Base-by-base conservation (phyloP, 2,888 invertebrate genomes). In the Volucella zonaria region DNA sequence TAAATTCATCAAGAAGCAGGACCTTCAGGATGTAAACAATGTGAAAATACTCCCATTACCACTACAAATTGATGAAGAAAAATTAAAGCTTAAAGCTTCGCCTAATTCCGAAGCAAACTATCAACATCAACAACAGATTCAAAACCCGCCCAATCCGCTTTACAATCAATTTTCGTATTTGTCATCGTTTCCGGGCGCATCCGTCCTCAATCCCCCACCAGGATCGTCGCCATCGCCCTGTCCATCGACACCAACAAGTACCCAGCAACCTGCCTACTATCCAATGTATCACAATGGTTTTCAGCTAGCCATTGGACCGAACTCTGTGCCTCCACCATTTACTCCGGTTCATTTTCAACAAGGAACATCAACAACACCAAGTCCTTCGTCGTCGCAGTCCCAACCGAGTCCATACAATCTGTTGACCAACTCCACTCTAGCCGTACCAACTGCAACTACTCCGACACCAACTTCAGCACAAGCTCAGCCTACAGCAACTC, bases 281-380 rank as follows among this genome's bases (percentile, higher is more conserved):
- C 91, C 92, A 14, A 91, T 92, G 91, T 92, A 92, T 88, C 91
- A 91, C 77, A 92, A 92, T 88, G 92, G 91, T 86, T 92, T 92
- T 88, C 91, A 92, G 81, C 74, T 92, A 66, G 89, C 91, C 23
- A 90, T 91, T 74, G 90, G 91, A 12, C 91, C 91, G 18, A 91
- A 91, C 67, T 88, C 91, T 40, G 91, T 91, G 71, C 91, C 91
- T 82, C 92, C 91, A 31, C 91, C 91, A 9, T 92, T 92, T 74
- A 92, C 91, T 3, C 91, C 91, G 8, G 92, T 92, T 43, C 92
- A 92, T 74, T 92, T 92, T 87, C 87, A 90, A 70, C 90, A 89
- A 38, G 87, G 88, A 15, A 77, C 82, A 9, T 78, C 87, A 10
- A 74, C 77, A 59, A 71, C 87, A 62, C 77, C 82, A 18, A 67